Conservation (phyloP, 2,113 vertebrate genomes). For the Benitochromis conjunctus region DNA sequence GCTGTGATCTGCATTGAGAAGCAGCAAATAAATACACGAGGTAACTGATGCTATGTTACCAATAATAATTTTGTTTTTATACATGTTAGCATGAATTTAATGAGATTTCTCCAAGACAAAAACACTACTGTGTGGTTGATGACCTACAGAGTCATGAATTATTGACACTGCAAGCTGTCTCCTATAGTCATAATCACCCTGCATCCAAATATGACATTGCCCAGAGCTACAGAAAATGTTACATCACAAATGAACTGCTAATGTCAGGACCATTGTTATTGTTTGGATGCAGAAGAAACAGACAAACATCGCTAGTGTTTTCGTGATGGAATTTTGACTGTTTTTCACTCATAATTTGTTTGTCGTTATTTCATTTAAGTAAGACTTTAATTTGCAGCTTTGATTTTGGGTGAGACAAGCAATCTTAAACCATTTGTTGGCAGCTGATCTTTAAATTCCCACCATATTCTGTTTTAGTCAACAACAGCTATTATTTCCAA, state of each 20-base stretch:
- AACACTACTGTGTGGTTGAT: constrained; percentile 10
- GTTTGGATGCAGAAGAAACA: not conserved
- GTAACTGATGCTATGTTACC: not conserved
- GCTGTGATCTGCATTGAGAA: not conserved
- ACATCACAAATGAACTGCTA: constrained; percentile 32
- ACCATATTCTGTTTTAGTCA: not conserved
- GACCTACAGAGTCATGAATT: constrained; percentile 49
- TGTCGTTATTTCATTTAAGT: not conserved
- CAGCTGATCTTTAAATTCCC: not conserved
- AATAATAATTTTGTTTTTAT: not conserved
- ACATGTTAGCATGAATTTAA: not conserved
- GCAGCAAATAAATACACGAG: not conserved
- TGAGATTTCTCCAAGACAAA: not conserved
- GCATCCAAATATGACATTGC: constrained; percentile 52
- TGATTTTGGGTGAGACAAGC: not conserved
- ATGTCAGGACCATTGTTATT: not conserved
- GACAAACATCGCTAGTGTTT: not conserved
- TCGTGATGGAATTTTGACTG: not conserved
- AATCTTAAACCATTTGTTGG: constrained; percentile 12
- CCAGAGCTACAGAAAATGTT: constrained; percentile 33
- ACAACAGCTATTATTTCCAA: not conserved
- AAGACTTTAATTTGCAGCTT: constrained; percentile 15
- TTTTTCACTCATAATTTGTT: not conserved
- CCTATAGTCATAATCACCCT: constrained; percentile 26
- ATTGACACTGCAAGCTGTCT: constrained; percentile 65